Evolutionary conservation across 2,888 invertebrate genomes (phyloP).

Genomic region (Hecatera dysodea): DNA sequence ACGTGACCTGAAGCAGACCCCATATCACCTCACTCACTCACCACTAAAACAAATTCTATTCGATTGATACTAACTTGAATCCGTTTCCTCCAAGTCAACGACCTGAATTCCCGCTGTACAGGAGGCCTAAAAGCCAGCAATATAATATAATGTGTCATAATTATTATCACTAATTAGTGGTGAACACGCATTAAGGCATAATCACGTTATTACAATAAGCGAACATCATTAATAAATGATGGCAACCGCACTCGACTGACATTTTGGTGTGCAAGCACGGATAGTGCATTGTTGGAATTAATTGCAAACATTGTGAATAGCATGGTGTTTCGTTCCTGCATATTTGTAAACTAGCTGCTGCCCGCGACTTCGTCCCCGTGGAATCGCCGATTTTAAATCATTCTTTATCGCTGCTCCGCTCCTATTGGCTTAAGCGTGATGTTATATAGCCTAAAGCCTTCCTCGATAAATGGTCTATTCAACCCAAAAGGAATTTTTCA

Average conservation of each 20-base stretch:
- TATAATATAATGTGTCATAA: slow-evolving; percentile 21
- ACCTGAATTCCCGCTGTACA: slow-evolving; percentile 10
- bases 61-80: neutral
- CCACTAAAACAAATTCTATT: slow-evolving; percentile 27
- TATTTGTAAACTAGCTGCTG: too few relatives aligned
- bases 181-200: slow-evolving; percentile 26
- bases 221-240: slow-evolving; percentile 33
- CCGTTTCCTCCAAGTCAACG: slow-evolving; percentile 25
- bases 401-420: too few relatives aligned
- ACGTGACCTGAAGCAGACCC: neutral
- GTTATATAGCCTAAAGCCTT: too few relatives aligned
- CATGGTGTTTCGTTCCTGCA: slow-evolving; percentile 4
- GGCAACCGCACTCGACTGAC: slow-evolving; percentile 6
- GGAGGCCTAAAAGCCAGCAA: slow-evolving; percentile 6
- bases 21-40: slow-evolving; percentile 29
- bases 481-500: too few relatives aligned
- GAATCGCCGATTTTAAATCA: too few relatives aligned
- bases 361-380: too few relatives aligned
- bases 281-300: slow-evolving; percentile 33
- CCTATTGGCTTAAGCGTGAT: too few relatives aligned
- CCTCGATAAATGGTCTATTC: too few relatives aligned
- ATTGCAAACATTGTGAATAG: slow-evolving; percentile 13
- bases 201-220: slow-evolving; percentile 28
- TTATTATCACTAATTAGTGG: slow-evolving; percentile 44
- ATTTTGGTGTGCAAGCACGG: slow-evolving; percentile 10